Evolutionary conservation across 2,888 invertebrate genomes (phyloP), one percentile per base, ranked within the genome.

Genomic region (Cyaniris semiargus): DNA sequence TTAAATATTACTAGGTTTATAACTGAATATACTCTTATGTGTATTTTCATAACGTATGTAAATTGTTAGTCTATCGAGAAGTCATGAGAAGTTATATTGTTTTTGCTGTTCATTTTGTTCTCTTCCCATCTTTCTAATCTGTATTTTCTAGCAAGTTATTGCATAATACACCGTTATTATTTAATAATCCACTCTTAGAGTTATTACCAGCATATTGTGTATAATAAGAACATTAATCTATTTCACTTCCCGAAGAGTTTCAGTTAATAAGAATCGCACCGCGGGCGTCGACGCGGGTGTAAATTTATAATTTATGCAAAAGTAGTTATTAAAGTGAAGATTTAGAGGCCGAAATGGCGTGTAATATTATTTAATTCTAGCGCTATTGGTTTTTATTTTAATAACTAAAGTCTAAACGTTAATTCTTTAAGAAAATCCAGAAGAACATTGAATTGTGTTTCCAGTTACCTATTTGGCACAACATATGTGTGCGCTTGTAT

Each of bases 211-310:
- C 34, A 53, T 53, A 86, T 86, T 86, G 85, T 86, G 87, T 85
- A 86, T 86, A 84, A 86, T 85, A 84, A 85, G 85, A 78, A 81
- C 82, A 88, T 89, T 86, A 85, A 86, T 88, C 86, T 84, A 82
- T 84, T 84, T 85, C 83, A 82, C 82, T 84, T 84, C 82, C 83
- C 81, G 84, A 87, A 88, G 86, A 85, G 85, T 84, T 83, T 81
- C 86, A 84, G 85, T 89, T 88, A 86, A 88, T 89, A 87, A 87
- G 84, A 86, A 87, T 81, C 81, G 81, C 81, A 81, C 82, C 80
- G 81, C 83, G 82, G 80, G 77, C 79, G 78, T 81, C 81, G 83
- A 81, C 80, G n/a, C 31, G 44, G 44, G n/a, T 21, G 38, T n/a
- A 38, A 38, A 34, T 5, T 34, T 48, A 48, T 21, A 23, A 72